Conservation (phyloP, 2,888 invertebrate genomes). For the Platycheirus albimanus region DNA sequence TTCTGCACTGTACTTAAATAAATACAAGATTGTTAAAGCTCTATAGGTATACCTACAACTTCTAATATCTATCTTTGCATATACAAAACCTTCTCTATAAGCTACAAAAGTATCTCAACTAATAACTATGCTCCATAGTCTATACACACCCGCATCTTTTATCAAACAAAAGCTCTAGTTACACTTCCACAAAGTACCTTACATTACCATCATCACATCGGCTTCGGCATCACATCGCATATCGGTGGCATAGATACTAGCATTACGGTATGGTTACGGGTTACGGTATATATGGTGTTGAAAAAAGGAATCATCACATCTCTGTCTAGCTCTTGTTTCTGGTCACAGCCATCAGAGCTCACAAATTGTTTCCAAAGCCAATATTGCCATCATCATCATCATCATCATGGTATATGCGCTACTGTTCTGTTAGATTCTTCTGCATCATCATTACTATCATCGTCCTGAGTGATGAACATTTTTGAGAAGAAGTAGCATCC, state of each 20-base stretch:
- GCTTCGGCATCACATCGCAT: background rate
- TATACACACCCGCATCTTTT: conserved; percentile 60
- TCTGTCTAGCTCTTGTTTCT: conserved; percentile 11
- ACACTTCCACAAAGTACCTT: conserved; percentile 60
- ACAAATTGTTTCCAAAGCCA: conserved; percentile 52
- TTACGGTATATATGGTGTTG: conserved; percentile 19
- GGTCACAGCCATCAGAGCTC: conserved; percentile 37
- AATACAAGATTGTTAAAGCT: conserved; percentile 1
- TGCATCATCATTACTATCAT: conserved; percentile 47
- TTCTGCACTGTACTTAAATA: background rate
- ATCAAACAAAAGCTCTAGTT: conserved; percentile 32
- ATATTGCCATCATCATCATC: conserved; percentile 54
- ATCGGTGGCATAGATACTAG: background rate
- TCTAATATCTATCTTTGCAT: no score
- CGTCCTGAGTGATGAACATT: conserved; percentile 50
- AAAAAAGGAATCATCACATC: conserved; percentile 23
- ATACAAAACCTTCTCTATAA: background rate
- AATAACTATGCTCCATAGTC: no score
- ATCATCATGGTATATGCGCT: conserved; percentile 33
- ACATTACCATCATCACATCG: conserved; percentile 52
- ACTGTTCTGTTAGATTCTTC: conserved; percentile 41
- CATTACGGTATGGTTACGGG: background rate
- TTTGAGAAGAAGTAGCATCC: conserved; percentile 14
- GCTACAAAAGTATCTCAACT: conserved; percentile 30
- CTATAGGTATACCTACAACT: background rate